Conservation (phyloP, 2,797 vertebrate genomes). For the Neosalanx taihuensis region DNA sequence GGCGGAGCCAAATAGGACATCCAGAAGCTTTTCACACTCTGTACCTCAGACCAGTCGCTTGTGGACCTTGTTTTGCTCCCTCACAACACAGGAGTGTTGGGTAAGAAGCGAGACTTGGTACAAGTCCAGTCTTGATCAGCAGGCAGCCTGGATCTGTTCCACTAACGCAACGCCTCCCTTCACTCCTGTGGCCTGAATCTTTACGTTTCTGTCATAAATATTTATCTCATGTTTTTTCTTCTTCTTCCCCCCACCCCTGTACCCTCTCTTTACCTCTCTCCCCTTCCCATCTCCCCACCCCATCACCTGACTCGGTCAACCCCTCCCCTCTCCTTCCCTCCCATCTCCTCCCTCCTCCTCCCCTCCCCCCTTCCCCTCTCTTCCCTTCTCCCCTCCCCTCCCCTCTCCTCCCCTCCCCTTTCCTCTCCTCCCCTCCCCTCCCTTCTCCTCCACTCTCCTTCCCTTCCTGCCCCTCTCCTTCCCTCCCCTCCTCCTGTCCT, state of each 20-base stretch:
- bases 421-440: neutral
- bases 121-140: slow-evolving; percentile 46
- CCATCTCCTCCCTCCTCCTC: neutral
- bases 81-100: slow-evolving; percentile 16
- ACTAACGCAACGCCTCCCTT: neutral
- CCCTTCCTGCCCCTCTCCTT: neutral
- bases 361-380: neutral
- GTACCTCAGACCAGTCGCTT: no score
- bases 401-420: neutral
- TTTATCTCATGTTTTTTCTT: no score
- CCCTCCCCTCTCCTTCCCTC: neutral
- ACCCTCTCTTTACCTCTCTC: no score
- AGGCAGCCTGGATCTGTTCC: neutral
- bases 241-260: neutral
- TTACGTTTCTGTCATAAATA: neutral
- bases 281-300: no score
- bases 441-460: neutral
- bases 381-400: neutral
- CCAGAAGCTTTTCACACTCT: neutral
- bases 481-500: slow-evolving; percentile 4
- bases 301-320: no score
- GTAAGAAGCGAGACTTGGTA: slow-evolving; percentile 8
- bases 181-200: neutral
- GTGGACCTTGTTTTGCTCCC: slow-evolving; percentile 16
- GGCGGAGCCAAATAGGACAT: neutral